These are phyloP conservation scores for Thera britannica DNA, from an alignment of 2,888 invertebrate genomes.

Conservation along the genomic window DNA sequence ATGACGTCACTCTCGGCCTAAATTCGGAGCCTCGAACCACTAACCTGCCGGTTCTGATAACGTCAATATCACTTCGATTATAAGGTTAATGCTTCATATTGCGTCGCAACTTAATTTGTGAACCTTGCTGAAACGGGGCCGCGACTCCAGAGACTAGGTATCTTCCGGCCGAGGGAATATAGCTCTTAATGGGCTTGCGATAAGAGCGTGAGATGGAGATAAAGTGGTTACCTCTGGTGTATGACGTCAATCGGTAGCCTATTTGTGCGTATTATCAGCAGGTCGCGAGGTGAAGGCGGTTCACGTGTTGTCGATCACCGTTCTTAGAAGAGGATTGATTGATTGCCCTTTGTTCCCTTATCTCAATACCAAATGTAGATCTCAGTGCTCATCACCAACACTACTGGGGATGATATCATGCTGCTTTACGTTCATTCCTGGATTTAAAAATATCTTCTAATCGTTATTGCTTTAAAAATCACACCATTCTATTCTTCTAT, in stretches of 20 bases:
- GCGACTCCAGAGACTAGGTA: constrained; percentile 45
- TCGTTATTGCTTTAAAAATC: no score
- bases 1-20: constrained; percentile 35
- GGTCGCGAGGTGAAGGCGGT: constrained; percentile 74
- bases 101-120: constrained; percentile 66
- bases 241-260: constrained; percentile 79
- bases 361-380: constrained; percentile 42
- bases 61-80: constrained; percentile 44
- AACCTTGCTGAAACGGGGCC: constrained; percentile 69
- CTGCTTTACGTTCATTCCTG: constrained; percentile 2
- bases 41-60: constrained; percentile 47
- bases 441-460: no score
- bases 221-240: constrained; percentile 58
- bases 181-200: constrained; percentile 42
- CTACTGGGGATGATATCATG: constrained; percentile 31
- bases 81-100: constrained; percentile 62
- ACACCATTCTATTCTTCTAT: no score
- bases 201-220: constrained; percentile 46
- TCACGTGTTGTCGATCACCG: constrained; percentile 67
- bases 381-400: constrained; percentile 25
- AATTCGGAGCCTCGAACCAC: constrained; percentile 38
- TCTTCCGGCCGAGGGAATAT: constrained; percentile 40
- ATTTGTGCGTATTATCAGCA: constrained; percentile 67
- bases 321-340: constrained; percentile 69
- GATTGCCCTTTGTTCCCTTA: constrained; percentile 71